Base-by-base conservation (phyloP, 2,888 invertebrate genomes). In the Aleiodes alternator region DNA sequence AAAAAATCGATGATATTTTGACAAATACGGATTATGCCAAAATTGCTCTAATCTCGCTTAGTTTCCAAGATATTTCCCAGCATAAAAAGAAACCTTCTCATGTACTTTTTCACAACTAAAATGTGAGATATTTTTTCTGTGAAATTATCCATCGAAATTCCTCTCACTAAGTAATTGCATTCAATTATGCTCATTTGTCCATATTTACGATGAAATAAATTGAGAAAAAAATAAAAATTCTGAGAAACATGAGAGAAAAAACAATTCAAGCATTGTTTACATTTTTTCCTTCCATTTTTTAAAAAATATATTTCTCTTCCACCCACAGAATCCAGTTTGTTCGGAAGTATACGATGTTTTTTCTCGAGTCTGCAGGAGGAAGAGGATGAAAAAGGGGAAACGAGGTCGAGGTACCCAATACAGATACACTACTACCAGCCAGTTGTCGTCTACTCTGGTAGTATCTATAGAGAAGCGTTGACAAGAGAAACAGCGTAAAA, bases 281-380 rank as follows among this genome's bases (percentile, higher is more conserved):
- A 34, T 38, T 38, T 71, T 57, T 48, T 43, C 12, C 16, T 57
- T 48, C 14, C 38, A 64, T 64, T 48, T 12, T 48, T 61, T 34
- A 53, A 38, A 56, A 53, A 38, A 56, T 69, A 12, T 50, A 43
- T 31, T 38, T 4, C 34, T 34, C 51, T 53, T 72, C 12, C 4
- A 71, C 48, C 38, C 34, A 38, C 50, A 16, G 38, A 53, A 72
- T 61, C 72, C 72, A 38, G 56, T 56, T 61, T 56, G 56, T n/a
- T 68, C 68, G 75, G 79, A 72, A 72, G 72, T 50, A 75, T 72
- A 76, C 66, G 69, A 77, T 84, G 83, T 84, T 85, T 85, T 84
- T 84, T 76, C 80, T 80, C 82, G 78, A 43, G 43, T 43, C 43
- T 43, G 11, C 43, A 43, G 7, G 80, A 81, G 56, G 9, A 70